A percentile compares a stretch with the other conserved stretches of the same genome.
Evolutionary conservation across 2,888 invertebrate genomes (phyloP).

Genomic region (Tipula vernalis): DNA sequence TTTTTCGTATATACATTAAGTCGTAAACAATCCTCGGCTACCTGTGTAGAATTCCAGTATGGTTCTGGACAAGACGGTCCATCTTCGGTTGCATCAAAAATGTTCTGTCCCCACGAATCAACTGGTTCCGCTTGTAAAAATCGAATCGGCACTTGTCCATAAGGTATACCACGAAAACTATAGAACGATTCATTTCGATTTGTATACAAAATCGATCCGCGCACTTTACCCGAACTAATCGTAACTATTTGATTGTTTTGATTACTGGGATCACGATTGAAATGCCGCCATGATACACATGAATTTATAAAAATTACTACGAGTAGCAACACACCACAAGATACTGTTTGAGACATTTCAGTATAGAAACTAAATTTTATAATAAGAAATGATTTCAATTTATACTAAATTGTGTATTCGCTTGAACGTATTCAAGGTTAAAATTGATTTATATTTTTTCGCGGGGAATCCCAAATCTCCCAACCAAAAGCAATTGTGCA

Average conservation of each 20-base stretch:
- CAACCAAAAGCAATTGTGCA: background rate
- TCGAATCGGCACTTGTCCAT: constrained; percentile 31
- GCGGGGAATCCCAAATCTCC: background rate
- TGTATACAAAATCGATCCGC: constrained; percentile 30
- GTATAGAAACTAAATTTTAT: background rate
- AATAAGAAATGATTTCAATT: background rate
- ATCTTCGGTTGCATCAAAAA: constrained; percentile 43
- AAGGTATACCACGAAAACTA: constrained; percentile 33
- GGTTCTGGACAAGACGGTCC: constrained; percentile 45
- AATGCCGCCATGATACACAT: background rate
- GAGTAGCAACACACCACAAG: background rate
- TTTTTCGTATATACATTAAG: constrained; percentile 44
- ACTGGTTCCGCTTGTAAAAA: constrained; percentile 37
- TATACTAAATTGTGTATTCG: background rate
- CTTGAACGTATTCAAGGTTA: background rate
- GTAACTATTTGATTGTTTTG: background rate
- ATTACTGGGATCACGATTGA: background rate
- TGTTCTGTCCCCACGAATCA: constrained; percentile 35
- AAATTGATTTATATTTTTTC: background rate
- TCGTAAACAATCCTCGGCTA: constrained; percentile 45
- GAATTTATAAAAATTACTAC: background rate
- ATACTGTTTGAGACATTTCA: background rate
- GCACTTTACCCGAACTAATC: constrained; percentile 28
- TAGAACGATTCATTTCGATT: constrained; percentile 30
- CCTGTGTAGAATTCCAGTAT: constrained; percentile 18